Base-by-base conservation (phyloP, 2,797 vertebrate genomes). In the Euphonia xanthogaster region DNA sequence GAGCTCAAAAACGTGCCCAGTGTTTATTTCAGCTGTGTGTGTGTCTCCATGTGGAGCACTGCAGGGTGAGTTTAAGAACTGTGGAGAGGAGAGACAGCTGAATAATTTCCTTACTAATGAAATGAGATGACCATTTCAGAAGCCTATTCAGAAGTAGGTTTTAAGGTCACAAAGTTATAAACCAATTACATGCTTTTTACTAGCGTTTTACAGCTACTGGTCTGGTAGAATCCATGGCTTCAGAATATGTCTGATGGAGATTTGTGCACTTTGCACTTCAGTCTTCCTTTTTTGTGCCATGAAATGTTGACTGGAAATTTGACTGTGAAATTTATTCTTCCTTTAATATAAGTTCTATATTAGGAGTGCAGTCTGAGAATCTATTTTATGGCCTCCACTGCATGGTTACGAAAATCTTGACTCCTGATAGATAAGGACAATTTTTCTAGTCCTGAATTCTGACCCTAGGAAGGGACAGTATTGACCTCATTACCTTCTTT, bases 361-460 rank as follows among this genome's bases (percentile, higher is more conserved):
- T 85, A 93, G 81, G 62, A 93, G 35, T 86, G 62, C 39, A 86
- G 85, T 76, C 76, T 84, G 80, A 94, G 82, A 95, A 92, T 83
- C 5, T 27, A 90, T 95, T 95, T 91, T 90, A 70, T 74, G 44
- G 83, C 40, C 87, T 79, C 27, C 72, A 40, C 78, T 94, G 62
- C 18, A 63, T 88, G 35, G 25, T 93, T 48, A 86, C 86, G 91
- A 94, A 91, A 92, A 96, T 96, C 68, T 91, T 91, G 62, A 79
- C 82, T 96, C 70, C 83, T 78, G 88, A 55, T 81, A 93, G 78
- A 77, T 89, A 96, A 95, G 57, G 71, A 74, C 66, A 68, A 76
- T 82, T 93, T 96, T 96, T 96, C 66, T 86, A 75, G 55, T 88
- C 73, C 68, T 96, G 74, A 89, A 66, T 97, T 97, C 94, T 89